These are phyloP conservation scores for Ophion slaviceki DNA, from an alignment of 2,888 invertebrate genomes.

Conservation along the genomic window DNA sequence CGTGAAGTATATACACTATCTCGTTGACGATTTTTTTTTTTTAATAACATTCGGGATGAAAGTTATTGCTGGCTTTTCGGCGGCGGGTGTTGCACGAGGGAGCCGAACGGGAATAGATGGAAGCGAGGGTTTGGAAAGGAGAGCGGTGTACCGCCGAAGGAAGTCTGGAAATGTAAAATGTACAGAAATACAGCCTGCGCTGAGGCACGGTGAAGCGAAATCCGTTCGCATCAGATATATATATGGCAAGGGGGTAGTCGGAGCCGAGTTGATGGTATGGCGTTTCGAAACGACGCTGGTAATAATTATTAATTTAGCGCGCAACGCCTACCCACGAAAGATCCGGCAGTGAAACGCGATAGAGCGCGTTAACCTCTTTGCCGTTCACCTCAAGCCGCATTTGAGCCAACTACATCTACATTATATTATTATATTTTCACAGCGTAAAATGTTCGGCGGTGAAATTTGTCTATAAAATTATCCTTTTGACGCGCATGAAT, in stretches of 20 bases:
- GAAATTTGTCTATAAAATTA: neutral
- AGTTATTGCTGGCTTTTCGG: constrained; percentile 58
- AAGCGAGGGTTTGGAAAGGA: constrained; percentile 21
- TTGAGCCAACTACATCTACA: constrained; percentile 14
- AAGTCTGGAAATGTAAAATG: constrained; percentile 62
- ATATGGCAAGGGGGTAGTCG: constrained; percentile 10
- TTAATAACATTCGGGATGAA: constrained; percentile 42
- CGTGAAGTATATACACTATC: constrained; percentile 58
- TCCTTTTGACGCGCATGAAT: neutral
- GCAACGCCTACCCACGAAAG: constrained; percentile 64
- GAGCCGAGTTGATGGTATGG: constrained; percentile 27
- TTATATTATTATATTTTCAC: constrained; percentile 31
- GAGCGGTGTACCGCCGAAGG: constrained; percentile 60
- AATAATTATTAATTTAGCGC: constrained; percentile 67
- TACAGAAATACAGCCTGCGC: constrained; percentile 48
- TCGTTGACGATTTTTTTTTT: constrained; percentile 37
- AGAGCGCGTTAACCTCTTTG: constrained; percentile 53
- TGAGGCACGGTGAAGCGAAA: constrained; percentile 47
- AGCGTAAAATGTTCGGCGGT: constrained; percentile 1
- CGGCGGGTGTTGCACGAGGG: constrained; percentile 46
- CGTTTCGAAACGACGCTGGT: constrained; percentile 48
- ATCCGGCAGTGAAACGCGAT: constrained; percentile 63
- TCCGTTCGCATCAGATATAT: constrained; percentile 28
- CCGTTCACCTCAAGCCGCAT: constrained; percentile 21
- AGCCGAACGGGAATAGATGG: constrained; percentile 9